phyloP scores from a whole-genome alignment of 2,113 vertebrate species.

The rabbit (Oryctolagus cuniculus) region mOryCun1.1 NC_091440.1:109405001-109405500 shows the following conservation, averaged over 20 bases:
- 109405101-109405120: background rate
- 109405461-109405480: background rate
- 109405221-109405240: accelerated
- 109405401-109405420: background rate
- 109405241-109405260: background rate
- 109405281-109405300: accelerated
- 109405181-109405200: background rate
- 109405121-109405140: background rate
- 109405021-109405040: background rate
- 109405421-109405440: background rate
- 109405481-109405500: conserved; percentile 27
- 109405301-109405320: background rate
- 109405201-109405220: background rate
- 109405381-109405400: conserved; percentile 20
- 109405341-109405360: background rate
- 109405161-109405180: background rate
- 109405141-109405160: background rate
- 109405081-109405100: background rate
- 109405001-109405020: conserved; percentile 14
- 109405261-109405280: background rate
- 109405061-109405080: background rate
- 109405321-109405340: background rate
- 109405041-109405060: conserved; percentile 16
- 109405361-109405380: background rate
- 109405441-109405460: background rate